phyloP scores from a whole-genome alignment of 2,797 vertebrate genomes.

The Aphelocoma californica region DNA sequence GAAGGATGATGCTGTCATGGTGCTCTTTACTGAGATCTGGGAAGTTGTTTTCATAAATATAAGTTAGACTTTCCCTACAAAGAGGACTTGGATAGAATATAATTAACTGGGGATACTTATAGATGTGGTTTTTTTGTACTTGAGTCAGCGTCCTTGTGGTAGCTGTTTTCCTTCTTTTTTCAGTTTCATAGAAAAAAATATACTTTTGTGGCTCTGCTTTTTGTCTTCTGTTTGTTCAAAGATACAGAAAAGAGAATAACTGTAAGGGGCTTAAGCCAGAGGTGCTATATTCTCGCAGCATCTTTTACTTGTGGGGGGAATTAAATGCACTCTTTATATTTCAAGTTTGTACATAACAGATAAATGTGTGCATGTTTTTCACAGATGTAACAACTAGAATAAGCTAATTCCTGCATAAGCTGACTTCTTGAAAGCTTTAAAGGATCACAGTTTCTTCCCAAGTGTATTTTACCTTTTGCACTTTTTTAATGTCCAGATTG shows the following conservation, averaged over 20 bases:
- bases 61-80: not conserved
- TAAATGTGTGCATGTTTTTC: not conserved
- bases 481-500: not conserved
- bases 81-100: not conserved
- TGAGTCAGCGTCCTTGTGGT: not conserved
- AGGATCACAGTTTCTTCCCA: not conserved
- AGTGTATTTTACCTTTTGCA: not conserved
- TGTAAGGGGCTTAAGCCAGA: not conserved
- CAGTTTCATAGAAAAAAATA: not conserved
- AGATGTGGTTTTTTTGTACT: not conserved
- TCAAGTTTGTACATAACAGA: not conserved
- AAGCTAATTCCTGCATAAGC: not conserved
- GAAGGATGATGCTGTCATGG: slow-evolving; percentile 44
- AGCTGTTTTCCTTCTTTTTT: not conserved
- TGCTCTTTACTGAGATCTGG: not conserved
- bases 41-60: slow-evolving; percentile 40
- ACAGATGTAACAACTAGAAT: not conserved
- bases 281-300: not conserved
- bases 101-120: not conserved
- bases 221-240: not conserved
- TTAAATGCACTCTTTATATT: slow-evolving; percentile 1
- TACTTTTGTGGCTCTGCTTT: not conserved
- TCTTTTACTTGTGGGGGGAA: not conserved
- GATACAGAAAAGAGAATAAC: not conserved
- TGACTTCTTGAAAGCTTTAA: not conserved